These are phyloP conservation scores for Eumacrocentrus americanus DNA, from an alignment of 2,888 invertebrate species.

Conservation along the genomic window DNA sequence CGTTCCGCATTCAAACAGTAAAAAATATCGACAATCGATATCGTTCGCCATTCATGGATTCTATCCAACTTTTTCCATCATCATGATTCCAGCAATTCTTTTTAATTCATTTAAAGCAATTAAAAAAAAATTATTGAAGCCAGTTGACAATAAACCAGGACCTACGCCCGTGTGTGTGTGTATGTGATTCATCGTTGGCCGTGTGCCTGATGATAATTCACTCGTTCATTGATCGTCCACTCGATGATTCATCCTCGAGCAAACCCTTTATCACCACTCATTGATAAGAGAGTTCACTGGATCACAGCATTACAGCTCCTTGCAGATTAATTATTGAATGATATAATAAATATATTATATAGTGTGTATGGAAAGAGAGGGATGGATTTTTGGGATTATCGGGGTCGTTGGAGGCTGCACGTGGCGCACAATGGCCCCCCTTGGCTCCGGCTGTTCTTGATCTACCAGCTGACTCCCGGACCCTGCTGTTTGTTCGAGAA, in stretches of 20 bases:
- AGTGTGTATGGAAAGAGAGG: too few species aligned
- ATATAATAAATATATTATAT: too few species aligned
- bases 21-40: constrained; percentile 11
- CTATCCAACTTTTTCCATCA: too few species aligned
- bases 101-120: not conserved
- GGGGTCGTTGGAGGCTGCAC: too few species aligned
- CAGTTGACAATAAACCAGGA: too few species aligned
- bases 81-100: too few species aligned
- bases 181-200: constrained; percentile 14
- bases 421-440: not conserved
- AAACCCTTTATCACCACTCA: not conserved
- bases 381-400: too few species aligned
- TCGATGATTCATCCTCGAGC: constrained; percentile 8
- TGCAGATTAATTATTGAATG: too few species aligned
- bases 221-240: constrained; percentile 3
- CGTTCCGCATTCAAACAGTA: not conserved
- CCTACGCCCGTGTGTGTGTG: too few species aligned
- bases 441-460: not conserved
- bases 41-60: not conserved
- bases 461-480: constrained; percentile 46
- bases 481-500: constrained; percentile 37
- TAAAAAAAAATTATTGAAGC: not conserved
- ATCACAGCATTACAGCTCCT: too few species aligned
- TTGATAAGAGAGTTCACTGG: too few species aligned
- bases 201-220: not conserved